phyloP scores from a whole-genome alignment of 1,140 invertebrate genomes.

The Spodoptera frugiperda region DNA sequence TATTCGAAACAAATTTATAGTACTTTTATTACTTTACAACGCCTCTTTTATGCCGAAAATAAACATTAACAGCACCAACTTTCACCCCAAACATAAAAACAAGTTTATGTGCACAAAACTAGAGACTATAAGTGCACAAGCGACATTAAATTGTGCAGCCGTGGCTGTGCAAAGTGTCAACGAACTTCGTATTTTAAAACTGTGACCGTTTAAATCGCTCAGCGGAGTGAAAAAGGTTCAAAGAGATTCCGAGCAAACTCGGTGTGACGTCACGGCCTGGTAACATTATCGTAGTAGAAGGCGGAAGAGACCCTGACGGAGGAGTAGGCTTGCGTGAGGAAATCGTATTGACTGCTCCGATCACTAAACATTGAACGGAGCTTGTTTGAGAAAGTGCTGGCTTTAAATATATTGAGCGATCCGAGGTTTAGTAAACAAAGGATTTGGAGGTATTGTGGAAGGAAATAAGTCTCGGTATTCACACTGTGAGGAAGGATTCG shows the following conservation, averaged over 20 bases:
- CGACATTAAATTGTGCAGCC: neutral
- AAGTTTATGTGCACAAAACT: too few relatives aligned
- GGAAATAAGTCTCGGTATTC: too few relatives aligned
- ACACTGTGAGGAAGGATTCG: too few relatives aligned
- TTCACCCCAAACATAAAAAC: too few relatives aligned
- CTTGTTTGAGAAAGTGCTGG: constrained; percentile 1
- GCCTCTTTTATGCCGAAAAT: too few relatives aligned
- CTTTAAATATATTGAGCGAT: neutral
- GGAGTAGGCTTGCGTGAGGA: neutral
- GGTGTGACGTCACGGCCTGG: neutral
- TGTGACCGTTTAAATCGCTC: constrained; percentile 13
- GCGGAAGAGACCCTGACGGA: constrained; percentile 1
- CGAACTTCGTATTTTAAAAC: constrained; percentile 6
- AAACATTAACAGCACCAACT: too few relatives aligned
- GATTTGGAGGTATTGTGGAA: too few relatives aligned
- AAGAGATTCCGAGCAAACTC: neutral
- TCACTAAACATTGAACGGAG: neutral
- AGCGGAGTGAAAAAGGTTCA: constrained; percentile 16
- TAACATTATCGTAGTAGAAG: neutral
- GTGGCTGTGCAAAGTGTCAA: neutral
- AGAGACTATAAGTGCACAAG: neutral
- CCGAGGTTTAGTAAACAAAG: too few relatives aligned
- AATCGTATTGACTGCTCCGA: constrained; percentile 9
- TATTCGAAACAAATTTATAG: too few relatives aligned
- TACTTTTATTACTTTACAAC: too few relatives aligned